Evolutionary conservation across 2,888 invertebrate species (phyloP).

Genomic region (Lasius fuliginosus): DNA sequence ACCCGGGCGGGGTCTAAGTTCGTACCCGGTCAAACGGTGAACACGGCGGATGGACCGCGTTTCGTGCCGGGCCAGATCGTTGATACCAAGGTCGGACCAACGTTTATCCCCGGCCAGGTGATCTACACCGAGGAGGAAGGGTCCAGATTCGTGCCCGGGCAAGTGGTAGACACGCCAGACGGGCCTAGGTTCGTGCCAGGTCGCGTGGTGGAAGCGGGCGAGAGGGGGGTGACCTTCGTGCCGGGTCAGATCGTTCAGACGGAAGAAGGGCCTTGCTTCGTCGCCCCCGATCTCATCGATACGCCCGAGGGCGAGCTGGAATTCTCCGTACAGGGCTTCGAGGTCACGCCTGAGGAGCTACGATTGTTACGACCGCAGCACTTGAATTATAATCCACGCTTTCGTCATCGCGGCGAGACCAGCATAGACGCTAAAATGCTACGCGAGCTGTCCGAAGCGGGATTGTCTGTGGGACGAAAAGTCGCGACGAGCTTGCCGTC

Average conservation of each 20-base stretch:
- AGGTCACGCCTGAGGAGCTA: slow-evolving; percentile 87
- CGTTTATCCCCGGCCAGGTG: slow-evolving; percentile 93
- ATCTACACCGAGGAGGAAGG: slow-evolving; percentile 89
- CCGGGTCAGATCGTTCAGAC: slow-evolving; percentile 87
- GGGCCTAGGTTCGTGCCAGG: slow-evolving; percentile 89
- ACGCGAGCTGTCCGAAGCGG: slow-evolving; percentile 90
- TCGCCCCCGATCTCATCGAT: slow-evolving; percentile 90
- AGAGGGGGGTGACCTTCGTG: slow-evolving; percentile 86
- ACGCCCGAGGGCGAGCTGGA: slow-evolving; percentile 90
- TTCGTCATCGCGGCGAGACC: slow-evolving; percentile 87
- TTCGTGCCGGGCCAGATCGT: slow-evolving; percentile 94
- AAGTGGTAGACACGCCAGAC: slow-evolving; percentile 91
- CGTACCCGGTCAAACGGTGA: slow-evolving; percentile 91
- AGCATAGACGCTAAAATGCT: slow-evolving; percentile 90
- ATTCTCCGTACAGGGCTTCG: slow-evolving; percentile 91
- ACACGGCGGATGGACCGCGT: slow-evolving; percentile 90
- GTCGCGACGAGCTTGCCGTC: slow-evolving; percentile 89
- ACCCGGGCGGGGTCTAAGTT: slow-evolving; percentile 90
- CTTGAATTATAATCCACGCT: slow-evolving; percentile 79
- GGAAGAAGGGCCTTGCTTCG: slow-evolving; percentile 88
- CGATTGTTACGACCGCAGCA: slow-evolving; percentile 85
- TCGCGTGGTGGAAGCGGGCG: slow-evolving; percentile 86
- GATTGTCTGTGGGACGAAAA: slow-evolving; percentile 90
- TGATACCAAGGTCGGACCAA: slow-evolving; percentile 91
- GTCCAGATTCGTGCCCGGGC: slow-evolving; percentile 88